Base-by-base conservation (phyloP, 2,888 invertebrate genomes). In the Ptilodon capucinus region DNA sequence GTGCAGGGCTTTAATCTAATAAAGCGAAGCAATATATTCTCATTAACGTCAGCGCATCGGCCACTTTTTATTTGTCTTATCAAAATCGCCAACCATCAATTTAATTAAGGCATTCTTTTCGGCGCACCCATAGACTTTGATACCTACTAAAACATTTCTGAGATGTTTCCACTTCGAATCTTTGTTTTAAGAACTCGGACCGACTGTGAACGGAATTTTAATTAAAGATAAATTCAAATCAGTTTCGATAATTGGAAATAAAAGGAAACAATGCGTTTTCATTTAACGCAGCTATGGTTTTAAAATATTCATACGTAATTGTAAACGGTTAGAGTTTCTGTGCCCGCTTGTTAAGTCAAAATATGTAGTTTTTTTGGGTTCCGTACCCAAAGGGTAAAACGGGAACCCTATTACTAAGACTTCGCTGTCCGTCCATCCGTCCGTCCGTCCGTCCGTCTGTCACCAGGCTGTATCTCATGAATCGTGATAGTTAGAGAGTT, bases 51-150 rank as follows among this genome's bases (percentile, higher is more conserved):
- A 76, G 71, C 71, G 73, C 72, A 73, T 68, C 73, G 71, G 71
- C 71, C 74, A 64, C 62, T 72, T 84, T 85, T 81, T 82, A 74
- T 78, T 80, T 74, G 69, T 62, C 65, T 79, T 79, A 76, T 78
- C 76, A 76, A 79, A 84, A 81, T 81, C 76, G 79, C 76, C 70
- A 76, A 69, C 79, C 87, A 85, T 89, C 85, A 81, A 88, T 88
- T 84, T 87, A 84, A 88, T 88, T 89, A 90, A 75, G 74, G 81
- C 81, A 90, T 91, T 86, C 86, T 78, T n/a, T 77, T 46, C 63
- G 72, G 77, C 79, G 81, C 79, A 78, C 60, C 72, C 73, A 78
- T 78, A 76, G 79, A 81, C 77, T 79, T 73, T 70, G 68, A 77
- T 76, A 78, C 74, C 75, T 73, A 77, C 78, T 76, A 68, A 75